Evolutionary conservation across 2,888 invertebrate genomes (phyloP).

Genomic region (Dione vanillae): DNA sequence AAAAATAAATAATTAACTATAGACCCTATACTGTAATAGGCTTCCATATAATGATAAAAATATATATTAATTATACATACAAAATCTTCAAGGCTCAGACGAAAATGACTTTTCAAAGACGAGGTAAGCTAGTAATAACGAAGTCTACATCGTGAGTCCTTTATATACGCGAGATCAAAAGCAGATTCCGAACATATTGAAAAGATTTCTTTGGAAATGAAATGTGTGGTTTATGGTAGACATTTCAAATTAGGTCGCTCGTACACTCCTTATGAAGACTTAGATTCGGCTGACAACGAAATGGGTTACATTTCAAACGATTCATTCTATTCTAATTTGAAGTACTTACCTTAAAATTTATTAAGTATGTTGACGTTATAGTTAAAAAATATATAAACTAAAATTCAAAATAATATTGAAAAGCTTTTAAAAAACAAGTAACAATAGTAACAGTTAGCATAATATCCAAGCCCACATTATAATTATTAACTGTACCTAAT

Average conservation of each 20-base stretch:
- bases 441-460: too few relatives aligned
- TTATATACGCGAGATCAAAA: constrained; percentile 35
- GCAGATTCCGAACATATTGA: constrained; percentile 33
- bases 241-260: constrained; percentile 19
- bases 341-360: too few relatives aligned
- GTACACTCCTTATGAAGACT: not conserved
- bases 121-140: constrained; percentile 35
- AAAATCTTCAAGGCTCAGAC: constrained; percentile 20
- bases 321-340: not conserved
- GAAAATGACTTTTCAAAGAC: constrained; percentile 32
- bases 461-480: too few relatives aligned
- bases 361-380: too few relatives aligned
- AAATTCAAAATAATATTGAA: too few relatives aligned
- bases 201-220: constrained; percentile 34
- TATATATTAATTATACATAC: constrained; percentile 15
- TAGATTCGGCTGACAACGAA: not conserved
- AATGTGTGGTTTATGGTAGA: constrained; percentile 29
- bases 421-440: too few relatives aligned
- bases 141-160: constrained; percentile 30
- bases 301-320: not conserved
- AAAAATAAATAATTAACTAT: too few relatives aligned
- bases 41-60: not conserved
- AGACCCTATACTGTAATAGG: not conserved
- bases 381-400: too few relatives aligned
- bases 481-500: too few relatives aligned